phyloP scores from a whole-genome alignment of 2,888 invertebrate genomes.

The Clanis bilineata region DNA sequence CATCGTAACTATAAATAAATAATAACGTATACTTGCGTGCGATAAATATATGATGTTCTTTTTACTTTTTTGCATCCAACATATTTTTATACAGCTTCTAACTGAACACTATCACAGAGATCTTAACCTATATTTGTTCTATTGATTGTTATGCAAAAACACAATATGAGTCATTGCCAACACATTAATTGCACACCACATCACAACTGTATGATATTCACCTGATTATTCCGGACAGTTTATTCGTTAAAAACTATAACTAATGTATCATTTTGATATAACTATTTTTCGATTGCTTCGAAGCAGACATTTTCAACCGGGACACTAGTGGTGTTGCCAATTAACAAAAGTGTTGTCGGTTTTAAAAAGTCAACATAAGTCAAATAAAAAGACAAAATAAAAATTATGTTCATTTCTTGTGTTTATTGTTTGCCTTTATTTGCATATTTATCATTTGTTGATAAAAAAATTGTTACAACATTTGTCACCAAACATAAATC shows the following conservation, averaged over 20 bases:
- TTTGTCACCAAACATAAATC: too few relatives aligned
- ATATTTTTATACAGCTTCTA: slow-evolving; percentile 62
- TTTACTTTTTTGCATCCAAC: slow-evolving; percentile 58
- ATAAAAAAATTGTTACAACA: too few relatives aligned
- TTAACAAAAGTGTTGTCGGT: neutral
- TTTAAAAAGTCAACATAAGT: neutral
- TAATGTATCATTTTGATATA: slow-evolving; percentile 62
- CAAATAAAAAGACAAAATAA: too few relatives aligned
- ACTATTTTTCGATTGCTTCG: slow-evolving; percentile 64
- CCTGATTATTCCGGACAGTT: slow-evolving; percentile 59
- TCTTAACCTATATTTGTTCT: slow-evolving; percentile 80
- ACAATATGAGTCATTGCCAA: slow-evolving; percentile 63
- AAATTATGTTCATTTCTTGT: too few relatives aligned
- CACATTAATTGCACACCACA: slow-evolving; percentile 48
- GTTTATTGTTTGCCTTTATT: too few relatives aligned
- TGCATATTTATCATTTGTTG: too few relatives aligned
- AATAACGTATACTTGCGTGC: slow-evolving; percentile 64
- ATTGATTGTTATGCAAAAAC: slow-evolving; percentile 82
- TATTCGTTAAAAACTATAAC: slow-evolving; percentile 48
- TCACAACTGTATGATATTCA: slow-evolving; percentile 52
- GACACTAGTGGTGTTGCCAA: slow-evolving; percentile 47
- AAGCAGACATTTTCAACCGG: slow-evolving; percentile 76
- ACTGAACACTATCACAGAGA: slow-evolving; percentile 67
- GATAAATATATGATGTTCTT: slow-evolving; percentile 52
- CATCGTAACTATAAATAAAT: slow-evolving; percentile 75